Evolutionary conservation across 2,797 vertebrate species (phyloP).

Genomic region (Rousettus madagascariensis): DNA sequence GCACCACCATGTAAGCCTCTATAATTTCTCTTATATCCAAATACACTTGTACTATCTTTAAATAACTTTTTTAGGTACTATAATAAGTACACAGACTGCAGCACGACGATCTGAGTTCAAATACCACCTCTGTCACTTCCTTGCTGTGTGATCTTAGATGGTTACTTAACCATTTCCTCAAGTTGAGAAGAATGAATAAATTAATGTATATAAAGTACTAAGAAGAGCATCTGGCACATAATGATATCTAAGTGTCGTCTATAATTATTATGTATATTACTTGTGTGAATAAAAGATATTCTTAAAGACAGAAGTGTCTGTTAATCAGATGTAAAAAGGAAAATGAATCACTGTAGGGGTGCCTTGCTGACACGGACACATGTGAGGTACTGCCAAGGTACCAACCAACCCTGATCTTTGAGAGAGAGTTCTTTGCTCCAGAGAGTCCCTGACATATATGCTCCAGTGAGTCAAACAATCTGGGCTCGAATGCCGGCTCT

Average conservation of each 20-base stretch:
- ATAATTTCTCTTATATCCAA: neutral
- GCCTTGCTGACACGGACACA: neutral
- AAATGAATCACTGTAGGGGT: neutral
- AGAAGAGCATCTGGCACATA: neutral
- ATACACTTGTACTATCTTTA: neutral
- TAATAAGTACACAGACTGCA: neutral
- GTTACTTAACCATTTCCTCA: neutral
- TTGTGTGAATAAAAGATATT: neutral
- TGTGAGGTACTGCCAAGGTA: neutral
- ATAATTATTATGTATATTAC: neutral
- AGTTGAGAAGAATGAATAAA: neutral
- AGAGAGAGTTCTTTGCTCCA: neutral
- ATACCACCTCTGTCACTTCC: neutral
- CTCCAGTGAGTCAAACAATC: neutral
- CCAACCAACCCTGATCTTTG: neutral
- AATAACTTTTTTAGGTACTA: neutral
- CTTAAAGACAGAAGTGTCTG: neutral
- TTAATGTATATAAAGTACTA: neutral
- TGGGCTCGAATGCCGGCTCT: neutral
- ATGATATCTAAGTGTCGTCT: neutral
- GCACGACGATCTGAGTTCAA: neutral
- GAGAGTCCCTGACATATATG: neutral
- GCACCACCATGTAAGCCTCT: neutral
- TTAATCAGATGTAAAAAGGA: neutral
- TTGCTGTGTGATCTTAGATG: neutral